Evolutionary conservation across 2,113 vertebrate species (phyloP).

Genomic region (Corvus moneduloides): DNA sequence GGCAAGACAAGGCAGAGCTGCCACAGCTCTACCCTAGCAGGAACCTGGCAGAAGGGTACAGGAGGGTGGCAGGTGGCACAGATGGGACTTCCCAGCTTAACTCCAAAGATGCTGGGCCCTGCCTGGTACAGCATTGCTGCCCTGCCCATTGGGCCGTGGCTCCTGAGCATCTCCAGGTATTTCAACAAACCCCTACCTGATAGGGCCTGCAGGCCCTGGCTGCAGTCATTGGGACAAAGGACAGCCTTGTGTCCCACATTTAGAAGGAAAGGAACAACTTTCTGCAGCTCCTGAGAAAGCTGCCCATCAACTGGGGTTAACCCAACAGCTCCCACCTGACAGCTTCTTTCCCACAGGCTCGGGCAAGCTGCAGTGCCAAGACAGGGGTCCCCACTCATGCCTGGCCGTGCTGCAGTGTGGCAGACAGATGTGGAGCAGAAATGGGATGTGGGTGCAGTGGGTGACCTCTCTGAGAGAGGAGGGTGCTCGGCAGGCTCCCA

Average conservation of each 20-base stretch:
- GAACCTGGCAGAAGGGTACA: background rate
- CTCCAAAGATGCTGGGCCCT: background rate
- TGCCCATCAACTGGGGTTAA: background rate
- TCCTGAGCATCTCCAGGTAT: background rate
- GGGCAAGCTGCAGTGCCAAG: background rate
- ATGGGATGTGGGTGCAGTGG: background rate
- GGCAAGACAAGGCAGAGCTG: background rate
- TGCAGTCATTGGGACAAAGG: background rate
- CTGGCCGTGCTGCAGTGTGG: rapidly evolving
- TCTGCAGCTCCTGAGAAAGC: background rate
- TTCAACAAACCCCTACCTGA: background rate
- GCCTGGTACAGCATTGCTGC: background rate
- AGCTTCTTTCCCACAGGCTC: background rate
- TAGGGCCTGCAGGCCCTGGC: background rate
- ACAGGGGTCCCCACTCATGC: rapidly evolving
- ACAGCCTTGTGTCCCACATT: background rate
- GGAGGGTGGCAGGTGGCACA: background rate
- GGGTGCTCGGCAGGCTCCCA: rapidly evolving
- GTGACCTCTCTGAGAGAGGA: background rate
- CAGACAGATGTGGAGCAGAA: rapidly evolving
- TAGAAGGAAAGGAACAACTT: background rate
- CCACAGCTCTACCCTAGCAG: background rate
- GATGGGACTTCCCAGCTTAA: rapidly evolving
- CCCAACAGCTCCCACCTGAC: background rate
- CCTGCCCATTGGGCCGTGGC: rapidly evolving